Percentiles rank a stretch among this genome's conserved stretches.
These are phyloP conservation scores for Poeciliopsis occidentalis DNA, from an alignment of 2,113 vertebrate genomes.

Conservation along the genomic window DNA sequence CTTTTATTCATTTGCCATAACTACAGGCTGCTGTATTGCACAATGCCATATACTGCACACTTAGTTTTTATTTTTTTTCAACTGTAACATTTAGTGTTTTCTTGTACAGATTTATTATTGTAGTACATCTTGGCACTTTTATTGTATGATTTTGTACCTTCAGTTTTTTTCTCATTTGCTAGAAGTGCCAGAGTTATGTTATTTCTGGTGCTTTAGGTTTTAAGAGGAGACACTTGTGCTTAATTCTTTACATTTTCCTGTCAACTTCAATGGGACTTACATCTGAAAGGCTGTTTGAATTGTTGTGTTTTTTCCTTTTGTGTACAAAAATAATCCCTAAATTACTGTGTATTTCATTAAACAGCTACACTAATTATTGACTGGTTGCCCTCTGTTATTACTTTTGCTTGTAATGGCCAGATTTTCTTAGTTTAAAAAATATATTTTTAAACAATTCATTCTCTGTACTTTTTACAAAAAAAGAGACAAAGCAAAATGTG, in stretches of 20 bases:
- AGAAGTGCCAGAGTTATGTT: constrained; percentile 49
- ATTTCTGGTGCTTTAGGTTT: constrained; percentile 57
- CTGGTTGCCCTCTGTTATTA: not conserved
- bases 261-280: constrained; percentile 44
- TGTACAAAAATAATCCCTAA: constrained; percentile 59
- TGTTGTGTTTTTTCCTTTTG: constrained; percentile 60
- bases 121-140: constrained; percentile 72
- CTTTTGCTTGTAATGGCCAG: not conserved
- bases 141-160: constrained; percentile 56
- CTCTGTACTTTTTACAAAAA: too few species aligned
- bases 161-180: constrained; percentile 59
- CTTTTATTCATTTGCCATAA: constrained; percentile 70
- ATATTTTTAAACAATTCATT: too few species aligned
- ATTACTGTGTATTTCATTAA: constrained; percentile 71
- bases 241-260: constrained; percentile 43
- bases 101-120: constrained; percentile 58
- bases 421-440: not conserved
- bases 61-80: constrained; percentile 34
- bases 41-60: constrained; percentile 74
- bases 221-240: constrained; percentile 51
- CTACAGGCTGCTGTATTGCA: constrained; percentile 75
- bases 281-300: constrained; percentile 52
- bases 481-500: not conserved
- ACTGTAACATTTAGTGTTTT: constrained; percentile 61
- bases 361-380: constrained; percentile 57